These are phyloP conservation scores for Paramormyrops hopkinsi DNA, from an alignment of 2,797 vertebrate species.

Conservation along the genomic window DNA sequence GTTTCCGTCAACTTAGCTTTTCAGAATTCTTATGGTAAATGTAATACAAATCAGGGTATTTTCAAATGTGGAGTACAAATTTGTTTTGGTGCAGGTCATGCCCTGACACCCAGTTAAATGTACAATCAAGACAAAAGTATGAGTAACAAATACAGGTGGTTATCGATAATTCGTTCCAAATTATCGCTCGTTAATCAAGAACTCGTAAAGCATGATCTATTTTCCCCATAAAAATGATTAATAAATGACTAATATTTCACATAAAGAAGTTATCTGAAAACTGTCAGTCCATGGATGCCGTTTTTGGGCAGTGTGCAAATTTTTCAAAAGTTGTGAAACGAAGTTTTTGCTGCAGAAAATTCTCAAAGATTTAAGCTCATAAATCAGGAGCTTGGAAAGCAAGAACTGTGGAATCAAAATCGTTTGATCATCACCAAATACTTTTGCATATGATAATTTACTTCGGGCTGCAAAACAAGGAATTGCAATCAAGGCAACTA, in stretches of 20 bases:
- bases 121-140: not conserved
- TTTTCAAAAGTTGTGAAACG: too few relatives aligned
- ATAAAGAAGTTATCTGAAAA: too few relatives aligned
- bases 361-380: not conserved
- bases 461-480: not conserved
- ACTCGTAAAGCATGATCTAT: not conserved
- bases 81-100: not conserved
- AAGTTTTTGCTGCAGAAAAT: not conserved
- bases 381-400: not conserved
- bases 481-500: not conserved
- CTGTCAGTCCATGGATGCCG: too few relatives aligned
- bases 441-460: not conserved
- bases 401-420: not conserved
- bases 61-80: not conserved
- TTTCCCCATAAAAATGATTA: not conserved
- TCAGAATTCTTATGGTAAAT: not conserved
- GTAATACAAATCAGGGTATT: not conserved
- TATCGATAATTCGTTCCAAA: not conserved
- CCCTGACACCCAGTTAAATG: not conserved
- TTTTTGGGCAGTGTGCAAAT: too few relatives aligned
- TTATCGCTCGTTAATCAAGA: not conserved
- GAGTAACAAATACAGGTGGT: not conserved
- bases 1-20: not conserved
- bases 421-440: not conserved
- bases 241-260: not conserved